phyloP scores from a whole-genome alignment of 2,888 invertebrate species.

The Microctonus aethiopoides region DNA sequence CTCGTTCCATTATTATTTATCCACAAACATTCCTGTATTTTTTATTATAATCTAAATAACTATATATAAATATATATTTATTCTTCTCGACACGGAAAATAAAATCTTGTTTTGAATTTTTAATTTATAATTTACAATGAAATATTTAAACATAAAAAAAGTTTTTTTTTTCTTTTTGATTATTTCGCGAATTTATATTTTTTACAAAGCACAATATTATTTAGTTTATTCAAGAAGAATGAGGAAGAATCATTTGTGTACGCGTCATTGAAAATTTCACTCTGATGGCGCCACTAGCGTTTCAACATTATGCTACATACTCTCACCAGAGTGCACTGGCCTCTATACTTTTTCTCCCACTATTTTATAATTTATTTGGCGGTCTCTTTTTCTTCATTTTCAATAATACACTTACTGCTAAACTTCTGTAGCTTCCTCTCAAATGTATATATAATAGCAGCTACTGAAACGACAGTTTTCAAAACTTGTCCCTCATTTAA shows the following conservation, averaged over 20 bases:
- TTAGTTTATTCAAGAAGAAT: background rate
- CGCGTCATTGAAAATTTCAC: background rate
- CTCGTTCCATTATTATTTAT: too few relatives aligned
- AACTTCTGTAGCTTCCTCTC: background rate
- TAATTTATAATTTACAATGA: too few relatives aligned
- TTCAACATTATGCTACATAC: background rate
- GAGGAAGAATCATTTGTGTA: conserved; percentile 8
- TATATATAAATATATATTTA: too few relatives aligned
- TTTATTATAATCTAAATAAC: too few relatives aligned
- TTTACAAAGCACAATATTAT: too few relatives aligned
- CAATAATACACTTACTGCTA: background rate
- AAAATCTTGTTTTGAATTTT: too few relatives aligned
- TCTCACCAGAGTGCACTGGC: conserved; percentile 19
- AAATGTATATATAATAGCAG: background rate
- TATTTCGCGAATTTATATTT: too few relatives aligned
- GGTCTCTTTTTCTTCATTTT: background rate
- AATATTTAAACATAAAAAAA: too few relatives aligned
- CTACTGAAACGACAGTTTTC: conserved; percentile 7
- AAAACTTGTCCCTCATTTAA: conserved; percentile 23
- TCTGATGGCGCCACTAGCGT: conserved; percentile 19
- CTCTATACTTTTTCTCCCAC: conserved; percentile 12
- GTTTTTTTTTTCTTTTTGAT: too few relatives aligned
- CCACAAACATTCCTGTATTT: too few relatives aligned
- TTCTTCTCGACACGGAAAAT: too few relatives aligned
- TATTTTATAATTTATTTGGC: conserved; percentile 2